Base-by-base conservation (phyloP, 2,888 invertebrate species). In the Eucriotettix oculatus region DNA sequence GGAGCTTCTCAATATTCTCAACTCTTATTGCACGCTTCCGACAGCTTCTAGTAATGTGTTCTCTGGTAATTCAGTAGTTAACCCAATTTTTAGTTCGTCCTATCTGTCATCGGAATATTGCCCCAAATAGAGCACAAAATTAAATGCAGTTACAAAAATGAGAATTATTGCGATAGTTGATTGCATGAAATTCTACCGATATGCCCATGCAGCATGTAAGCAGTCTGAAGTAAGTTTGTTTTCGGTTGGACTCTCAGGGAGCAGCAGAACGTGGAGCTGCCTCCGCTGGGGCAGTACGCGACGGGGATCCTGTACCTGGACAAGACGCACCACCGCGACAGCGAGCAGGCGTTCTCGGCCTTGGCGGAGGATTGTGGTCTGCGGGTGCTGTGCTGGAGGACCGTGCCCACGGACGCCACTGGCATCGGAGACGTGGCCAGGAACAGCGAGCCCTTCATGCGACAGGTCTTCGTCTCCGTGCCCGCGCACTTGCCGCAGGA, bases 241-340 rank as follows among this genome's bases (percentile, higher is more conserved):
- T 29, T 29, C 29, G 2, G 29, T 29, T 29, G 2, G 29, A 2
- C 29, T 29, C 29, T 2, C 76, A 94, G 93, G 73, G 86, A 89
- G 70, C 82, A 83, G 65, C 83, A 86, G 69, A 87, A 86, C 68
- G 79, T 95, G 63, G 83, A 84, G 65, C 78, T 99, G 67, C 98
- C 99, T 10, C 81, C 84, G 17, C 82, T 85, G 68, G 97, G 96
- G 9, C 79, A 83, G 66, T 99, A 98, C 78, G 98, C 97, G 59
- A 97, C 97, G 17, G 99, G 99, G 63, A 92, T 98, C 65, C 82
- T 98, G 71, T 99, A 92, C 76, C 77, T 97, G 74, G 94, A 96
- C 74, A 86, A 87, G 72, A 78, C 82, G 57, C 86, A 87, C 69
- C 88, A 90, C 69, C 79, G 82, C 68, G 83, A 87, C 67, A 85